These are phyloP conservation scores for Aphodius granarius DNA, from an alignment of 2,888 invertebrate species.

Conservation along the genomic window DNA sequence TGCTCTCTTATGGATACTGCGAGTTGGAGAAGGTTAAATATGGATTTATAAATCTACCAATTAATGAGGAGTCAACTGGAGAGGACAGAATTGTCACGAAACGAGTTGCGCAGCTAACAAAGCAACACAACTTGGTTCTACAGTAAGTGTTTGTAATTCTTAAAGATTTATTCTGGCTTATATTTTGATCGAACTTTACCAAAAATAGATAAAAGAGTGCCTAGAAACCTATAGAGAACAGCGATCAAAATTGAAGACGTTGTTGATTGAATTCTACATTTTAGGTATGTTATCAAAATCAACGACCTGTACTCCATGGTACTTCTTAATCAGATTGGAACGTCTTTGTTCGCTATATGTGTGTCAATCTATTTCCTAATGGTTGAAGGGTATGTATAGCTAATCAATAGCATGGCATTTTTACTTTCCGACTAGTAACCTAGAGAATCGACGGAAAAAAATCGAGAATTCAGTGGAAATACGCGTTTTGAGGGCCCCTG, in stretches of 20 bases:
- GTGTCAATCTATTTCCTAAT: not conserved
- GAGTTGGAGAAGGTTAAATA: slow-evolving; percentile 9
- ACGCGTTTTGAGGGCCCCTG: too few relatives aligned
- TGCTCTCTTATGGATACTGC: not conserved
- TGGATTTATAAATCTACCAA: slow-evolving; percentile 19
- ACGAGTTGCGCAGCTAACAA: not conserved
- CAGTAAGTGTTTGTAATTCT: not conserved
- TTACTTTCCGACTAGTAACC: too few relatives aligned
- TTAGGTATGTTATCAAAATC: not conserved
- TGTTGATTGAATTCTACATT: not conserved
- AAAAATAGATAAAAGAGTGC: too few relatives aligned
- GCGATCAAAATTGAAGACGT: too few relatives aligned
- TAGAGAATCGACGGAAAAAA: too few relatives aligned
- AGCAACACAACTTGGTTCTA: not conserved
- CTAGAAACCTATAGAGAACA: too few relatives aligned
- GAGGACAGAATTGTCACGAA: not conserved
- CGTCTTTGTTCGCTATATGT: not conserved
- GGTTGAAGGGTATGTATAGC: not conserved
- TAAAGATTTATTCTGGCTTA: too few relatives aligned
- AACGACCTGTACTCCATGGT: not conserved
- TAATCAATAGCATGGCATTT: too few relatives aligned
- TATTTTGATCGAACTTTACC: too few relatives aligned
- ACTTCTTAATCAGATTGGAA: not conserved
- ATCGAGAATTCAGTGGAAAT: too few relatives aligned
- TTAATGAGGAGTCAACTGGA: not conserved